Conservation (phyloP, 2,888 invertebrate genomes). For the Caenorhabditis sp. region DNA sequence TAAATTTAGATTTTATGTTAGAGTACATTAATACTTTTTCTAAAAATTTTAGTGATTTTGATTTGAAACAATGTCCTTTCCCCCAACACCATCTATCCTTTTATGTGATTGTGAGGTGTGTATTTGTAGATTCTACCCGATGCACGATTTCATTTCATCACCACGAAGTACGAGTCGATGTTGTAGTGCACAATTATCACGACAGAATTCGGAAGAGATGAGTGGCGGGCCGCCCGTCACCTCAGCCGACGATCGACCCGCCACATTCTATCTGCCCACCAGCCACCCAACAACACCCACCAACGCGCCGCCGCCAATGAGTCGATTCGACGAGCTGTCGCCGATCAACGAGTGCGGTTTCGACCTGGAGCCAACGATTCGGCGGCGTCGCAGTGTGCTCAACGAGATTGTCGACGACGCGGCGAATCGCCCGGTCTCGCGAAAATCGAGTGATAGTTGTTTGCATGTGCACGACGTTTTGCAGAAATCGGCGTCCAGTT, state of each 20-base stretch:
- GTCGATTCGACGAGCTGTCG: constrained; percentile 40
- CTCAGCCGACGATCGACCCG: constrained; percentile 22
- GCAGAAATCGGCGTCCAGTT: constrained; percentile 30
- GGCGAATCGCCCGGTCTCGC: constrained; percentile 5
- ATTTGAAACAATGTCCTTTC: neutral
- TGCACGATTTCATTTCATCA: constrained; percentile 45
- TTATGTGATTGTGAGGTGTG: neutral
- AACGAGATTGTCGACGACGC: constrained; percentile 27
- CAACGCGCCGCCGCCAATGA: constrained; percentile 5
- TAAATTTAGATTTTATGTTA: too few relatives aligned
- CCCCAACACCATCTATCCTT: neutral
- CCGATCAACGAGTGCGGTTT: constrained; percentile 39
- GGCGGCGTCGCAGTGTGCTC: constrained; percentile 12
- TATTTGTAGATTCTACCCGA: constrained; percentile 37
- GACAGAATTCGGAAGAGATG: constrained; percentile 39
- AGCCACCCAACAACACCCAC: constrained; percentile 18
- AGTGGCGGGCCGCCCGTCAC: neutral
- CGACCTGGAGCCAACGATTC: neutral
- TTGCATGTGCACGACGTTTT: constrained; percentile 39
- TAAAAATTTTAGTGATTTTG: neutral
- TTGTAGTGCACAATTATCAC: constrained; percentile 42
- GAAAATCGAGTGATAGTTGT: constrained; percentile 46
- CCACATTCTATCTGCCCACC: constrained; percentile 26
- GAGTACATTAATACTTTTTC: too few relatives aligned
- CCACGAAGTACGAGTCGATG: constrained; percentile 39